A percentile compares a stretch with the other conserved stretches of the same genome.
phyloP scores from a whole-genome alignment of 2,888 invertebrate genomes.

The Caenorhabditis macrosperma region DNA sequence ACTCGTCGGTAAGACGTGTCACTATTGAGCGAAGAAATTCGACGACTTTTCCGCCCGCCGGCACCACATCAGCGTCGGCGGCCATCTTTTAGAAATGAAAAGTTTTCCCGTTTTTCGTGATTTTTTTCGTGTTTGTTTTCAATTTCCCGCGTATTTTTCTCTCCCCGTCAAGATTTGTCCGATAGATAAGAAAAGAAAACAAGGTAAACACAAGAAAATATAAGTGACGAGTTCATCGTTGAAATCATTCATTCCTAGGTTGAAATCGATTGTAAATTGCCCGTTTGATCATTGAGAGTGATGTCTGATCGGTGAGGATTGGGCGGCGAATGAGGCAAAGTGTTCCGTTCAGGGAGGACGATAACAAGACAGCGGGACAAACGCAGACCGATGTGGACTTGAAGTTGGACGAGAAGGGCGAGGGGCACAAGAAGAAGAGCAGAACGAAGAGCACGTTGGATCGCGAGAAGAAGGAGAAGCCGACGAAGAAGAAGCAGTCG shows the following conservation, averaged over 20 bases:
- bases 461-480: not conserved
- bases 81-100: not conserved
- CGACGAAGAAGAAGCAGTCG: not conserved
- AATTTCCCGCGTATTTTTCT: not conserved
- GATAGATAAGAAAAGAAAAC: no score
- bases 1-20: conserved; percentile 59
- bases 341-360: not conserved
- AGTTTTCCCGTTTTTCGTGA: not conserved
- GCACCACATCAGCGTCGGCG: not conserved
- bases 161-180: no score
- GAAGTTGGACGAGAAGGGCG: not conserved
- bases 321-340: not conserved
- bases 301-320: not conserved
- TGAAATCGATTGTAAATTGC: not conserved
- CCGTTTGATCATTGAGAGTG: not conserved
- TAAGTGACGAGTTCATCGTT: not conserved
- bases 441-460: not conserved
- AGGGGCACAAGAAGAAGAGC: not conserved
- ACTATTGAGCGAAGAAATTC: conserved; percentile 41
- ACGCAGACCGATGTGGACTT: not conserved
- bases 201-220: no score
- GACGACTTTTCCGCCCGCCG: conserved; percentile 30
- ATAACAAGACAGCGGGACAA: not conserved
- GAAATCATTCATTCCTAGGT: not conserved
- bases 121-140: not conserved